Evolutionary conservation across 2,113 vertebrate genomes (phyloP).

Genomic region (Axis porcinus): DNA sequence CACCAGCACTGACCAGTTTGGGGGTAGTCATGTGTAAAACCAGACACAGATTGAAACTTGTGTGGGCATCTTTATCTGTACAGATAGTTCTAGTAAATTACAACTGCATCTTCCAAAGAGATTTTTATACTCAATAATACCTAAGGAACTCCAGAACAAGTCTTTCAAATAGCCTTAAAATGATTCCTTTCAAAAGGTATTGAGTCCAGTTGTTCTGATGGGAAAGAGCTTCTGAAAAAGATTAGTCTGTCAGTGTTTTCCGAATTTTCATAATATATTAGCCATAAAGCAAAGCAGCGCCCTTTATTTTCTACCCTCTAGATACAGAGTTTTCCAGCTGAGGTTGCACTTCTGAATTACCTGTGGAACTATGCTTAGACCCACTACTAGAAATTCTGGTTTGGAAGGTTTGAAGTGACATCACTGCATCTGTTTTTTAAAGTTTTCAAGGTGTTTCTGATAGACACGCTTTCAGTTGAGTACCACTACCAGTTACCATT

Average conservation of each 20-base stretch:
- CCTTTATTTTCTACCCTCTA: background rate
- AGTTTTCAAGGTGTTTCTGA: background rate
- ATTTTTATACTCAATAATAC: constrained; percentile 16
- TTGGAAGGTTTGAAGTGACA: background rate
- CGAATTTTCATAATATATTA: background rate
- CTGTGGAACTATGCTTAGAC: background rate
- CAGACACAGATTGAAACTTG: background rate
- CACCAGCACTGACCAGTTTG: background rate
- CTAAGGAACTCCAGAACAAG: constrained; percentile 4
- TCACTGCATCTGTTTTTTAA: background rate
- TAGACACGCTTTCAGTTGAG: background rate
- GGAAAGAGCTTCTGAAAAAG: background rate
- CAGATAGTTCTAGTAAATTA: constrained; percentile 33
- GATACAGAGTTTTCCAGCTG: background rate
- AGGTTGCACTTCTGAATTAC: background rate
- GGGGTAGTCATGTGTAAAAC: background rate
- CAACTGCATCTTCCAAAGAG: background rate
- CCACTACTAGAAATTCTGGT: background rate
- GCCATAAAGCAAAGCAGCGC: background rate
- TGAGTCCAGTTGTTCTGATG: background rate
- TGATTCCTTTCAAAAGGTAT: background rate
- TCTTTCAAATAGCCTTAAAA: constrained; percentile 28
- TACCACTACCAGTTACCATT: background rate
- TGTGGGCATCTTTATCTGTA: background rate
- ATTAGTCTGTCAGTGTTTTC: background rate